Evolutionary conservation across 2,113 vertebrate species (phyloP).

Genomic region (Nothoprocta pentlandii): DNA sequence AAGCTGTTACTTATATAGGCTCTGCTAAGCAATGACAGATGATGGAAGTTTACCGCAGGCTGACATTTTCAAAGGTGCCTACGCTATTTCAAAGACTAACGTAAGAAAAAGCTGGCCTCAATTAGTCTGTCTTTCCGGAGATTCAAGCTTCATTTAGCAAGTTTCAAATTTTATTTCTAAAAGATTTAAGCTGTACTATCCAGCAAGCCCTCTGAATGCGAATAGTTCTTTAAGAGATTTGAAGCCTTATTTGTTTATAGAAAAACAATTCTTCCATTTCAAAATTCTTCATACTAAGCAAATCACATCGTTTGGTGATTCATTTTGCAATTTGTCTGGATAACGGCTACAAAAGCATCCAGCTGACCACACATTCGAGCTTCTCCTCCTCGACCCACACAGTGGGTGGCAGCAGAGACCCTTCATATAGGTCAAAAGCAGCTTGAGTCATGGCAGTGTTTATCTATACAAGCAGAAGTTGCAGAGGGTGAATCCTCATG

Average conservation of each 20-base stretch:
- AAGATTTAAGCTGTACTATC: neutral
- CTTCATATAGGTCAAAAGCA: neutral
- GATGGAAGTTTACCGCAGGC: neutral
- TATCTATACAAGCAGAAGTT: constrained; percentile 25
- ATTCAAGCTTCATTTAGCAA: neutral
- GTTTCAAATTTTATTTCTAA: neutral
- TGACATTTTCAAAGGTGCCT: neutral
- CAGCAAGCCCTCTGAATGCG: neutral
- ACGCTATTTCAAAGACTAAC: neutral
- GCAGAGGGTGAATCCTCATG: constrained; percentile 9
- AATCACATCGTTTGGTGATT: constrained; percentile 7
- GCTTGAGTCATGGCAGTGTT: neutral
- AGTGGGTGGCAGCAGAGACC: constrained; percentile 57
- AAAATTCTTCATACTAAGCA: neutral
- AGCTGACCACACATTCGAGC: neutral
- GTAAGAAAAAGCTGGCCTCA: neutral
- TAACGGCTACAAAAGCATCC: neutral
- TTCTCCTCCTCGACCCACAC: constrained; percentile 28
- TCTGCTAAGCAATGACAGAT: neutral
- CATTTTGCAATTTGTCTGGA: neutral
- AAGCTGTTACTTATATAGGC: neutral
- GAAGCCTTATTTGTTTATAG: neutral
- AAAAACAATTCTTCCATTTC: neutral
- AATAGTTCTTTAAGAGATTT: neutral
- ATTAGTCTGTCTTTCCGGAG: neutral